Evolutionary conservation across 2,113 vertebrate genomes (phyloP).

Genomic region (Merops nubicus): DNA sequence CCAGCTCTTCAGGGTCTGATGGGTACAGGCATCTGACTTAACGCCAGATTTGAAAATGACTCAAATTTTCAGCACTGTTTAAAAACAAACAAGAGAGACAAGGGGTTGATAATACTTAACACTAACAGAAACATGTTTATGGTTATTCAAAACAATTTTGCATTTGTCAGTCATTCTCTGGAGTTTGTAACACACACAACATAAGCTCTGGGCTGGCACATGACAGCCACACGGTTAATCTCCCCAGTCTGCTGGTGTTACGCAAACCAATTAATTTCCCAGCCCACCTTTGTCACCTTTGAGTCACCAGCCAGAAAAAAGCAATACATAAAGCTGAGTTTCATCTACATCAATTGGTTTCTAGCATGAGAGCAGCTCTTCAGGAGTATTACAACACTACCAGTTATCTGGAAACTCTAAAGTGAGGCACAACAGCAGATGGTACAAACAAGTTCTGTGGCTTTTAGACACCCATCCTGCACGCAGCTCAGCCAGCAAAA

Average conservation of each 20-base stretch:
- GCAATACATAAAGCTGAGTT: background rate
- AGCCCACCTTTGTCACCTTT: background rate
- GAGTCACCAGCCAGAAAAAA: background rate
- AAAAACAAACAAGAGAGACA: background rate
- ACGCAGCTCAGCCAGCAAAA: background rate
- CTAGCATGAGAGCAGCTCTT: background rate
- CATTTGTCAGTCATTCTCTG: background rate
- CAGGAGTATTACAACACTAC: background rate
- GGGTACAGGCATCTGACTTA: background rate
- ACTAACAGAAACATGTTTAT: background rate
- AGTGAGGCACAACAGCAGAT: background rate
- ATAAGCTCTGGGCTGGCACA: background rate
- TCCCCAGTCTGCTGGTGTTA: background rate
- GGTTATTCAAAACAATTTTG: background rate
- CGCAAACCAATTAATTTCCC: background rate
- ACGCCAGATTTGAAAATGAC: background rate
- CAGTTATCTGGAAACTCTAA: background rate
- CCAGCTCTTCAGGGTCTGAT: background rate
- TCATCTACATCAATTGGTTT: background rate
- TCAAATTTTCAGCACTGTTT: background rate
- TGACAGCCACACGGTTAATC: background rate
- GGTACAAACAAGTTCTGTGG: background rate
- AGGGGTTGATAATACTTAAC: background rate
- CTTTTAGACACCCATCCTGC: background rate
- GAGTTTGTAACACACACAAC: background rate